phyloP scores from a whole-genome alignment of 1,140 invertebrate species.

The Teleogryllus occipitalis region DNA sequence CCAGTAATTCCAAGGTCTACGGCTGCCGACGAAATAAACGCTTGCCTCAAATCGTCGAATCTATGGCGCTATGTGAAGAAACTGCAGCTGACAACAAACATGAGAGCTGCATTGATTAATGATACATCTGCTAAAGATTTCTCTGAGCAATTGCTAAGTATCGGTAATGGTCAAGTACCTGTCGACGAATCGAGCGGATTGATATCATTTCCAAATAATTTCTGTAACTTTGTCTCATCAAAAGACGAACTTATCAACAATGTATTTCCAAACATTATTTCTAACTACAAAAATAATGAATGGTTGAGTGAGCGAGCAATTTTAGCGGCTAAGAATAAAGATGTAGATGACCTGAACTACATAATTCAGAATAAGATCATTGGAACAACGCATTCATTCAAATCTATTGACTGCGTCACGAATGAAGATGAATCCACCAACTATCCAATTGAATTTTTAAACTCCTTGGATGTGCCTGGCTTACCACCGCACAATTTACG shows the following conservation, averaged over 20 bases:
- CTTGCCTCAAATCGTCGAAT: slow-evolving; percentile 30
- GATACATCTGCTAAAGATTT: slow-evolving; percentile 25
- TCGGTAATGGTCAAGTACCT: slow-evolving; percentile 26
- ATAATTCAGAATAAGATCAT: too few species aligned
- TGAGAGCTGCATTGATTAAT: slow-evolving; percentile 25
- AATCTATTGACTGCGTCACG: too few species aligned
- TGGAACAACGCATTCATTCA: too few species aligned
- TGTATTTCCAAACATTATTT: too few species aligned
- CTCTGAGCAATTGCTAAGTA: slow-evolving; percentile 26
- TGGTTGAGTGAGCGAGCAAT: too few species aligned
- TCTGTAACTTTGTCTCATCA: slow-evolving; percentile 27
- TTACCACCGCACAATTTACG: too few species aligned
- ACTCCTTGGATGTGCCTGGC: too few species aligned
- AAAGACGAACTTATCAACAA: slow-evolving; percentile 33
- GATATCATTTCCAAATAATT: slow-evolving; percentile 24
- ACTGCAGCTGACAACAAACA: slow-evolving; percentile 25
- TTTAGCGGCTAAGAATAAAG: too few species aligned
- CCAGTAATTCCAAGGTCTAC: slow-evolving; percentile 36
- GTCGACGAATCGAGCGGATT: slow-evolving; percentile 12
- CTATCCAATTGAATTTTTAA: too few species aligned
- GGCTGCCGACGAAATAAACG: slow-evolving; percentile 31
- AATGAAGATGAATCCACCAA: too few species aligned
- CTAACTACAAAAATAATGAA: too few species aligned
- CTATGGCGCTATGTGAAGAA: slow-evolving; percentile 29
- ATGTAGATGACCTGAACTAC: too few species aligned